These are phyloP conservation scores for Rhinoderma darwinii DNA, from an alignment of 2,113 vertebrate species.

Conservation along the genomic window DNA sequence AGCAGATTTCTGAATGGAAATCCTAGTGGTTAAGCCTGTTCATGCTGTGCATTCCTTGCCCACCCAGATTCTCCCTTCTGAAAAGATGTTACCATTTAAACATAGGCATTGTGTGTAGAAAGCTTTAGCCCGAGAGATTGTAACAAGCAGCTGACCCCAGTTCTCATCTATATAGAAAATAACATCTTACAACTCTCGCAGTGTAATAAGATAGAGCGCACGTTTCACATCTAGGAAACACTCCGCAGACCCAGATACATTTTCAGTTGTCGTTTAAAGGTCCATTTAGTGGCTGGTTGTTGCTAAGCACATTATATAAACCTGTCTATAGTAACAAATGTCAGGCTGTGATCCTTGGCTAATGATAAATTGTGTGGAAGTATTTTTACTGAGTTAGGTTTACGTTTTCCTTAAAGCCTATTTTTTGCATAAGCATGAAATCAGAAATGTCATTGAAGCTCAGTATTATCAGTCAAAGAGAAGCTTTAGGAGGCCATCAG, in stretches of 20 bases:
- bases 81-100: conserved; percentile 54
- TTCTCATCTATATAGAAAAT: conserved; percentile 39
- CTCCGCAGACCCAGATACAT: neutral
- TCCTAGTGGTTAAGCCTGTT: conserved; percentile 56
- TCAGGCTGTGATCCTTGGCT: conserved; percentile 32
- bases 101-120: conserved; percentile 30
- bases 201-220: conserved; percentile 5
- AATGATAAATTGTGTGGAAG: conserved; percentile 64
- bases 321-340: neutral
- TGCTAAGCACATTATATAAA: conserved; percentile 19
- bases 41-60: conserved; percentile 52
- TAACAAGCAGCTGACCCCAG: conserved; percentile 22
- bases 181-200: conserved; percentile 6
- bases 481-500: conserved; percentile 67
- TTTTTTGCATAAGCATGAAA: conserved; percentile 67
- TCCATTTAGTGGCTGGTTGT: neutral
- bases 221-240: conserved; percentile 8
- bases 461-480: conserved; percentile 70
- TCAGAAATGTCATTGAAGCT: conserved; percentile 69
- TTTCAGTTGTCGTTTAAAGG: conserved; percentile 3
- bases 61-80: conserved; percentile 56
- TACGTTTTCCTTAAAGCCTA: conserved; percentile 69
- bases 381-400: conserved; percentile 69
- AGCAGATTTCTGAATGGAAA: conserved; percentile 53
- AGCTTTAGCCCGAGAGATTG: conserved; percentile 37